Conservation (phyloP, 2,888 invertebrate species). For the Gandaritis pyraliata region DNA sequence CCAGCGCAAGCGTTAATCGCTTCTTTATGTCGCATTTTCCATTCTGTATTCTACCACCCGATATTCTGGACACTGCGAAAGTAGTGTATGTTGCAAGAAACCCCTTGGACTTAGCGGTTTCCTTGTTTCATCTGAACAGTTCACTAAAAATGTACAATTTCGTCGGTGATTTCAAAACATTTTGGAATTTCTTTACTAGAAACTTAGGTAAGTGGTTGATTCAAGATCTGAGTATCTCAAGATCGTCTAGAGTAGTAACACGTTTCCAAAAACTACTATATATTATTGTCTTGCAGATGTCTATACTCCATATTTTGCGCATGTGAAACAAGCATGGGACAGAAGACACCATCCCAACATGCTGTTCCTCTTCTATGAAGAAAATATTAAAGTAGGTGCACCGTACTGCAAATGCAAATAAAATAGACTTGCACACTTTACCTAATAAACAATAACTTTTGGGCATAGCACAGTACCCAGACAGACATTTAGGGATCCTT, state of each 20-base stretch:
- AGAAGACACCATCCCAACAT: conserved; percentile 86
- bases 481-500: no score
- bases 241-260: no score
- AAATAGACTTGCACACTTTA: no score
- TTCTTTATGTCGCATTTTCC: conserved; percentile 86
- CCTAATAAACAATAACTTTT: no score
- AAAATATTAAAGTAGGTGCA: conserved; percentile 86
- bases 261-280: no score
- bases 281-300: conserved; percentile 40
- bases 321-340: conserved; percentile 89
- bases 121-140: conserved; percentile 88
- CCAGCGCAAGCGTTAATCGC: conserved; percentile 38
- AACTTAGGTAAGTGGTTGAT: conserved; percentile 79
- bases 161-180: conserved; percentile 84
- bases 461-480: no score
- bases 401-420: background rate
- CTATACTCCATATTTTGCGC: conserved; percentile 86
- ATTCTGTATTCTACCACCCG: conserved; percentile 86
- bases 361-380: conserved; percentile 90
- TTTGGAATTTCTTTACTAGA: conserved; percentile 86
- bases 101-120: conserved; percentile 91
- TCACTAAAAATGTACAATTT: conserved; percentile 84
- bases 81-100: conserved; percentile 91
- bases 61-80: conserved; percentile 76
- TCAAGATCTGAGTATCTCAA: no score